Base-by-base conservation (phyloP, 1,140 invertebrate species). In the Drosophila serrata region DNA sequence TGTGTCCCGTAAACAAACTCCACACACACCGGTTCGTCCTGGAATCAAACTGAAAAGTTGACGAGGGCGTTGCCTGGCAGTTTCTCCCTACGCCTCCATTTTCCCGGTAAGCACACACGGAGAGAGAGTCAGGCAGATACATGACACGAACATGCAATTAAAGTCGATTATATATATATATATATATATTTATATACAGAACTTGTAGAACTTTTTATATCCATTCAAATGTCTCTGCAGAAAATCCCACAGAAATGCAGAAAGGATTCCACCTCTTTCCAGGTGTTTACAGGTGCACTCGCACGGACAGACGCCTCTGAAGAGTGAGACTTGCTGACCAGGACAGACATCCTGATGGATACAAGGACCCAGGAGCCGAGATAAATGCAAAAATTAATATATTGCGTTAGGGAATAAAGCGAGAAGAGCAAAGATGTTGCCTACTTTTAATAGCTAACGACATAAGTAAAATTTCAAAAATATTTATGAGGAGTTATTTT, bases 21-120 rank as follows among this genome's bases (percentile, higher is more conserved):
- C 65, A 61, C 49, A 42, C 48, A 43, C 65, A 55, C 42, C 29
- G 49, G 29, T 49, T 17, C n/a, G 48, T 49, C 60, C 58, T 45
- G 63, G 53, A 64, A 43, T 55, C 42, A 29, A 62, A 77, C 60
- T 65, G 35, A 37, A 76, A 72, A 65, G 33, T 79, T 58, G 64
- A 64, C 58, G 64, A 81, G 84, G 84, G 84, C 68, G 84, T 88
- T 88, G 85, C 84, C 63, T 81, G 68, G 84, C 62, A 58, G 37
- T 39, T 33, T 56, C 31, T 37, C 51, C 37, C 65, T 29, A n/a
- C 6, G 51, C 51, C 45, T 37, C 9, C 33, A 24, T 42, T 43
- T 29, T 53, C n/a, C 43, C 43, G 40, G 45, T 59, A 17, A 24
- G 33, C 24, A 45, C 22, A 31, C 17, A 43, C 27, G 19, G 4